Conservation (phyloP, 2,888 invertebrate genomes). For the Drosophila meridiana region DNA sequence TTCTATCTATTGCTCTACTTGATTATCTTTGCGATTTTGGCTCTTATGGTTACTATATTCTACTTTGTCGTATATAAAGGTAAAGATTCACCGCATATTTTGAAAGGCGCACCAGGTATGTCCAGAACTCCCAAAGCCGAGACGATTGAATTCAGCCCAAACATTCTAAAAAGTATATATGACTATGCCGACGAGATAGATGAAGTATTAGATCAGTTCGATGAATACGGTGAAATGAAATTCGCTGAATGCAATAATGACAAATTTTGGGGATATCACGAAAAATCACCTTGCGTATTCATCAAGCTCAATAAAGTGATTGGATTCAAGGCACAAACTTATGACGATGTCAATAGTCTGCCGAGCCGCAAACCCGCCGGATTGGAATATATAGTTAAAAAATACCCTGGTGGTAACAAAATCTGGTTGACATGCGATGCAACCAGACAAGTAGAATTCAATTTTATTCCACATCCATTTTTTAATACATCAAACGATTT, state of each 20-base stretch:
- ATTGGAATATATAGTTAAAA: constrained; percentile 8
- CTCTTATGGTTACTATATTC: constrained; percentile 24
- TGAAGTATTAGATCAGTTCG: constrained; percentile 11
- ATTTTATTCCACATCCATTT: constrained; percentile 56
- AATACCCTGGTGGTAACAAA: constrained; percentile 19
- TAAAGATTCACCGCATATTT: neutral
- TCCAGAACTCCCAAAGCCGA: constrained; percentile 35
- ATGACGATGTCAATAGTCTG: constrained; percentile 28
- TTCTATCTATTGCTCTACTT: constrained; percentile 52
- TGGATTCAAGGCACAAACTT: constrained; percentile 51
- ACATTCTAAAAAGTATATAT: constrained; percentile 18
- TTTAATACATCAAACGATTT: constrained; percentile 35
- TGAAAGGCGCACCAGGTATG: constrained; percentile 43
- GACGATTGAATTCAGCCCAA: constrained; percentile 6
- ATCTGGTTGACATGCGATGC: constrained; percentile 61
- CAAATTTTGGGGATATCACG: constrained; percentile 52
- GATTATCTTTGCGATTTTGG: neutral
- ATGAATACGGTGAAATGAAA: neutral
- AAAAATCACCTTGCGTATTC: constrained; percentile 46
- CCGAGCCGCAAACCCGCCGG: constrained; percentile 19
- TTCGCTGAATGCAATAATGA: constrained; percentile 57
- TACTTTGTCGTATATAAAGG: neutral
- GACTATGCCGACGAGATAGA: constrained; percentile 48
- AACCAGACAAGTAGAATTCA: constrained; percentile 4
- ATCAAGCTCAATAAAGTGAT: constrained; percentile 57